These are phyloP conservation scores for Arrhopalites spinosus DNA, from an alignment of 2,888 invertebrate genomes.

Conservation along the genomic window DNA sequence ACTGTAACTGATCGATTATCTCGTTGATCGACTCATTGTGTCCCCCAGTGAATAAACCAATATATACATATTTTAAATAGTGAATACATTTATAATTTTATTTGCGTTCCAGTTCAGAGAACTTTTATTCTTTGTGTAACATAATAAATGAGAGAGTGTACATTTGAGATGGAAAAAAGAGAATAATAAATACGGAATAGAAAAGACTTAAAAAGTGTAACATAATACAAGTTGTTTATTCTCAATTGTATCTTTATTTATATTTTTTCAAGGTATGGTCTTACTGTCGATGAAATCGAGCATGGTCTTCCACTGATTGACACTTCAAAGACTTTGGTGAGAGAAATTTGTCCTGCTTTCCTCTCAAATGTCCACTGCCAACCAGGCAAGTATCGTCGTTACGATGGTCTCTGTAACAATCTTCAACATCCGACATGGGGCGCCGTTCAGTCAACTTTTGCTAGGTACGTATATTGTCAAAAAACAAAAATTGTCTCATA, in stretches of 20 bases:
- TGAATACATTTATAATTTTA: neutral
- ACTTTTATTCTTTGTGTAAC: too few relatives aligned
- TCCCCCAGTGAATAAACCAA: neutral
- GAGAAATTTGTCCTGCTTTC: conserved; percentile 85
- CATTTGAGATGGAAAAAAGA: neutral
- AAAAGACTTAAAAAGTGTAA: too few relatives aligned
- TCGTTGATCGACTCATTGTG: conserved; percentile 11
- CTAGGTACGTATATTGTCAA: conserved; percentile 67
- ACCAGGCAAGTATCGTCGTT: conserved; percentile 83
- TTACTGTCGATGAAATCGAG: conserved; percentile 84
- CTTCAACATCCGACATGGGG: conserved; percentile 89
- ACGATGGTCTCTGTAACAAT: conserved; percentile 88
- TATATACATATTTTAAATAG: neutral
- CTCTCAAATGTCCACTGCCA: conserved; percentile 79
- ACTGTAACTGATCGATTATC: conserved; percentile 5
- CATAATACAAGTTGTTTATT: too few relatives aligned
- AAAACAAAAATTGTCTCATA: too few relatives aligned
- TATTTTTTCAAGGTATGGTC: conserved; percentile 70
- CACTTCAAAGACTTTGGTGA: conserved; percentile 82
- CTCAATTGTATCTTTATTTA: neutral
- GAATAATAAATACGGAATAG: too few relatives aligned
- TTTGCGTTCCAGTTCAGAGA: neutral
- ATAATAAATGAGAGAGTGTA: neutral
- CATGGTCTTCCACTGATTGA: conserved; percentile 85
- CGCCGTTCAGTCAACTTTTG: conserved; percentile 80